Conservation (phyloP, 2,797 vertebrate species). For the Austrolebias charrua region DNA sequence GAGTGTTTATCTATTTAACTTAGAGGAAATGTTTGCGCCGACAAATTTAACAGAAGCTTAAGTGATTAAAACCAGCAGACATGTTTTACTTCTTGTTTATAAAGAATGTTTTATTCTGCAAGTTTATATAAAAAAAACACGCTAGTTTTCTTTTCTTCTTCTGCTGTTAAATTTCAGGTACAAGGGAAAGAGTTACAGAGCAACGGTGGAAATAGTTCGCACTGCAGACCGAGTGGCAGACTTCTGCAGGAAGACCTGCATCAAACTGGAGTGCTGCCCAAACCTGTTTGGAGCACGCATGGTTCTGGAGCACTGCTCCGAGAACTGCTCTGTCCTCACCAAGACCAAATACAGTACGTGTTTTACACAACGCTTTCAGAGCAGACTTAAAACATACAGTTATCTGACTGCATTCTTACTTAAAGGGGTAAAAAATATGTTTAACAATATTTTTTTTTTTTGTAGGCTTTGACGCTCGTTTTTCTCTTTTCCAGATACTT, state of each 20-base stretch:
- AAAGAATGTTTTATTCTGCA: too few relatives aligned
- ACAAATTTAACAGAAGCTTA: constrained; percentile 5
- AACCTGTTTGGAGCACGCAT: constrained; percentile 96
- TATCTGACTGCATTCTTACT: too few relatives aligned
- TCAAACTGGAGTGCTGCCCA: constrained; percentile 96
- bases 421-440: too few relatives aligned
- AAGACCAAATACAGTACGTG: constrained; percentile 98
- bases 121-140: too few relatives aligned
- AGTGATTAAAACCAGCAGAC: not conserved
- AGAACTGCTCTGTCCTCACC: constrained; percentile 98
- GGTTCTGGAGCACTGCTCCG: constrained; percentile 95
- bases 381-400: too few relatives aligned
- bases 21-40: not conserved
- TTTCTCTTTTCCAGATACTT: too few relatives aligned
- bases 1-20: not conserved
- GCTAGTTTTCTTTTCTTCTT: constrained; percentile 6
- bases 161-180: constrained; percentile 79
- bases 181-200: constrained; percentile 98
- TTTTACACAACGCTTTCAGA: not conserved
- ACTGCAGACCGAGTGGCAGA: constrained; percentile 94
- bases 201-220: constrained; percentile 95
- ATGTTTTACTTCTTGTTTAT: not conserved
- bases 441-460: too few relatives aligned
- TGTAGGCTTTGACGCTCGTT: too few relatives aligned
- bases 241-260: constrained; percentile 97